Base-by-base conservation (phyloP, 1,140 invertebrate genomes). In the Ruditapes philippinarum region DNA sequence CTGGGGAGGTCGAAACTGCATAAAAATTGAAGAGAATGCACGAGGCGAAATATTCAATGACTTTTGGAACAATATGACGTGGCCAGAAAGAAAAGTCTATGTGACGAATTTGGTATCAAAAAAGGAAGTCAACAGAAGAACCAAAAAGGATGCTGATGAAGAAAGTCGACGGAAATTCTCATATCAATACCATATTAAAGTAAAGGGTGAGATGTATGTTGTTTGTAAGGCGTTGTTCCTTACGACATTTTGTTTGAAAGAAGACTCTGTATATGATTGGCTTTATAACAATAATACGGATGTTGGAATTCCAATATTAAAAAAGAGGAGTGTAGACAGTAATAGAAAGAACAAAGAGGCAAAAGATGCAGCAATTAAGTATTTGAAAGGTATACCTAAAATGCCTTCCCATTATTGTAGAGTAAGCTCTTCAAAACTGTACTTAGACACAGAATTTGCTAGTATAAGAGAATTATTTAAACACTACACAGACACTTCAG, bases 211-310 rank as follows among this genome's bases (percentile, higher is more conserved):
- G 42, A 45, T 45, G 5, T 14, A 45, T 45, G 45, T 31, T n/a
- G 62, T 83, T 22, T 83, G 60, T 31, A 62, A 83, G 80, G 60
- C 57, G 11, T 36, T 68, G 40, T 80, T 80, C 49, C 42, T 83
- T 17, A 17, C 80, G 12, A 83, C 80, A 68, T 33, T 83, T 5
- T 33, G 33, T 33, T 49, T 83, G 22, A 83, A 83, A 83, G 62
- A 83, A 62, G 80, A 83, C 33, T 68, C 60, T 49, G 80, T 83
- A 25, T 83, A 83, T 33, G 68, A 68, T 31, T 83, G 80, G 80
- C 11, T 83, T 38, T 22, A 25, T 33, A 2, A n/a, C 3, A 80
- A 80, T 60, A 31, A 33, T 19, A 14, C 25, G 22, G 31, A 60
- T n/a, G 40, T 60, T 40, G 78, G 78, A 33, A 80, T 80, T 12